Conservation (phyloP, 1,140 invertebrate species). For the Saccostrea echinata region DNA sequence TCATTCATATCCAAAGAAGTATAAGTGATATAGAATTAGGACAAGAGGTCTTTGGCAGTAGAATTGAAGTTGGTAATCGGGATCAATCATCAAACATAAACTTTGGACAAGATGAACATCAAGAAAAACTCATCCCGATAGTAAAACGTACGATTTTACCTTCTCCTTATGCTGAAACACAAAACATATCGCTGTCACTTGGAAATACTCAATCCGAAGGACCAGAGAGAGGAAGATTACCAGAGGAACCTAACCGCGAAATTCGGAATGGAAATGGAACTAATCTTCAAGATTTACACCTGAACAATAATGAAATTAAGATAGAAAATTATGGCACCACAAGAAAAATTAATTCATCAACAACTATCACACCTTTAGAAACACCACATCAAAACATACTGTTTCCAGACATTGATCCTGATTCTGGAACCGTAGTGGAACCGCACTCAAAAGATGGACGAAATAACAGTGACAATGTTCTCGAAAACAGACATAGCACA, state of each 20-base stretch:
- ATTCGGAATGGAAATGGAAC: not conserved
- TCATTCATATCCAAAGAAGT: not conserved
- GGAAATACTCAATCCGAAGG: not conserved
- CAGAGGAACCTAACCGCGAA: not conserved
- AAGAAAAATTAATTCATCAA: not conserved
- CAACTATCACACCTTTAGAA: not conserved
- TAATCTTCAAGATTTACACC: not conserved
- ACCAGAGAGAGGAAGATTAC: not conserved
- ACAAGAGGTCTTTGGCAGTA: not conserved
- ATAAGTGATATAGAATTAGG: not conserved
- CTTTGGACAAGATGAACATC: not conserved
- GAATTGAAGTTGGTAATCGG: not conserved
- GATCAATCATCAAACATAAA: not conserved
- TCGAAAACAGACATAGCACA: not conserved
- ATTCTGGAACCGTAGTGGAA: slow-evolving; percentile 2
- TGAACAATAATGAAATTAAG: not conserved
- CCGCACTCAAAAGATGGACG: not conserved
- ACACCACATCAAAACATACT: not conserved
- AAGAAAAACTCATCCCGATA: not conserved
- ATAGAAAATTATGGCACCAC: not conserved
- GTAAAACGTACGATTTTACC: not conserved
- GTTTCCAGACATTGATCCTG: slow-evolving; percentile 20
- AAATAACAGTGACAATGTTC: not conserved
- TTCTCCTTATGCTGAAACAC: not conserved
- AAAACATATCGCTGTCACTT: not conserved